These are phyloP conservation scores for Pinna nobilis DNA, from an alignment of 1,140 invertebrate genomes.

Conservation along the genomic window DNA sequence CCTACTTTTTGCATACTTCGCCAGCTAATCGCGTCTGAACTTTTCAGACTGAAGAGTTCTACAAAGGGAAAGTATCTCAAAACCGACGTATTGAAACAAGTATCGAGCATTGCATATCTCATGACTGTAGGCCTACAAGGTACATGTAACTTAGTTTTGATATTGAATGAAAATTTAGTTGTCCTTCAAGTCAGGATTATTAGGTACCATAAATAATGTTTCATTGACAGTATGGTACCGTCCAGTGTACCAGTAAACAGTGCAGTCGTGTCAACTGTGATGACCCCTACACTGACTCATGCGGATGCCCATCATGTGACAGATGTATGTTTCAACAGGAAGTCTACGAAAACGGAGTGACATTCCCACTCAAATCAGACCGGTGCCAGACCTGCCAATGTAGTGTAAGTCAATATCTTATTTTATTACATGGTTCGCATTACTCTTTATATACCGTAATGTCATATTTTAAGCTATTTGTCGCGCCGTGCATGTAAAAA, in stretches of 20 bases:
- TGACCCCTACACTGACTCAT: slow-evolving; percentile 27
- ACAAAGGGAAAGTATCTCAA: not conserved
- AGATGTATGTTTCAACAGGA: slow-evolving; percentile 29
- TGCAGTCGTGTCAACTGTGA: slow-evolving; percentile 38
- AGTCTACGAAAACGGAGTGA: slow-evolving; percentile 30
- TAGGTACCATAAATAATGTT: too few relatives aligned
- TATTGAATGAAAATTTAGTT: not conserved
- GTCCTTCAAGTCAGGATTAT: too few relatives aligned
- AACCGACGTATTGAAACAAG: not conserved
- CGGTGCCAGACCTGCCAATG: slow-evolving; percentile 57
- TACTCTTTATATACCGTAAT: too few relatives aligned
- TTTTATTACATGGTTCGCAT: too few relatives aligned
- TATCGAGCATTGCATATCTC: not conserved
- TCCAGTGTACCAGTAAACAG: slow-evolving; percentile 46
- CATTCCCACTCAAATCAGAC: slow-evolving; percentile 38
- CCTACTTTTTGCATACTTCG: too few relatives aligned
- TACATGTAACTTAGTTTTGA: not conserved
- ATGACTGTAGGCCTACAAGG: not conserved
- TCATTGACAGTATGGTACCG: slow-evolving; percentile 49
- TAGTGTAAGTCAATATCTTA: slow-evolving; percentile 58
- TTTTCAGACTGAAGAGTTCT: not conserved
- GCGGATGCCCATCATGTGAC: slow-evolving; percentile 51
- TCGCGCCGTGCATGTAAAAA: too few relatives aligned
- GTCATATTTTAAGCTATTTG: too few relatives aligned
- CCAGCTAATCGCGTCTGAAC: too few relatives aligned